Evolutionary conservation across 2,797 vertebrate species (phyloP), one percentile per base, ranked within the genome.

Genomic region (Microtus californicus): DNA sequence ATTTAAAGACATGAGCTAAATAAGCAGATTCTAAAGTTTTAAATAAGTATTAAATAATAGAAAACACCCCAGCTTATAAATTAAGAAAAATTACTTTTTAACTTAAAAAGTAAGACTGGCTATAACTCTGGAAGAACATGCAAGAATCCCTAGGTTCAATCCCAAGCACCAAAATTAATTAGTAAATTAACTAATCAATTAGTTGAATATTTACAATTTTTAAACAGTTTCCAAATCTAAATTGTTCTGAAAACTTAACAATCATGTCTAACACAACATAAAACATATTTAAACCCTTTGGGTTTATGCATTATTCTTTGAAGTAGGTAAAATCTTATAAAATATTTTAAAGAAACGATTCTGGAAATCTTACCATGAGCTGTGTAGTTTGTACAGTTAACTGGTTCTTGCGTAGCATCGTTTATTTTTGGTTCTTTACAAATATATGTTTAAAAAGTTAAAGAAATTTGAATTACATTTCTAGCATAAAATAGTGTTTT

Each of bases 401-500:
- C 98, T 67, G 99, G 99, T 96, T 99, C 99, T 98, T 99, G 99
- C 1, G 99, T 99, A 40, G 98, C 98, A 94, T 99, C 99, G 90
- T 99, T 99, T 96, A 99, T 99, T 98, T 99, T 99, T 31, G 99
- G 99, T 37, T 98, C 98, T 83, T 98, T 98, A 37, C 99, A 99
- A 89, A 99, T 98, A 99, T 99, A 99, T 97, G 98, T 99, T 69
- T 12, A 79, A 74, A 97, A 95, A 96, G 98, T 98, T 99, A 98
- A 99, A 98, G 98, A 98, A 98, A 98, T 61, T 77, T 54, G 65
- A 96, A 96, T 76, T 79, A 81, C 15, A 96, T 91, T 89, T 93
- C 13, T 73, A 97, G 91, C 43, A 97, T 6, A 90, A 93, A 92
- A 82, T 45, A 78, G 17, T 74, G 1, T 76, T 73, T 96, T 95